These are phyloP conservation scores for Rhagonycha lutea DNA, from an alignment of 2,888 invertebrate genomes.

Conservation along the genomic window DNA sequence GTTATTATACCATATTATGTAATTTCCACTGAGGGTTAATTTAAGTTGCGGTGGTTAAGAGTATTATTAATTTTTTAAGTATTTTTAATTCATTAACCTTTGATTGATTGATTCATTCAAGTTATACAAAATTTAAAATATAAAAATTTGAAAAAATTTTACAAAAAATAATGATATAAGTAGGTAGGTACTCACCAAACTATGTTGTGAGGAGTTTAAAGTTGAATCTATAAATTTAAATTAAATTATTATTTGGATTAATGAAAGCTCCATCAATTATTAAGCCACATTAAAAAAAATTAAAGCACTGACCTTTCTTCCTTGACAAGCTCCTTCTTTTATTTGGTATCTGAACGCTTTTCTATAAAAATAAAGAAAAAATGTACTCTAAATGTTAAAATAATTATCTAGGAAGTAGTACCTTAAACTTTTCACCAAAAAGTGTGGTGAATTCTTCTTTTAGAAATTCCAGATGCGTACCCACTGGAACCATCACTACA, in stretches of 20 bases:
- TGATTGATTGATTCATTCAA: too few species aligned
- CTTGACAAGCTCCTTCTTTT: background rate
- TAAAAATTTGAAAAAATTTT: too few species aligned
- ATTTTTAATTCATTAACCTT: too few species aligned
- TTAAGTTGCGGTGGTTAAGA: too few species aligned
- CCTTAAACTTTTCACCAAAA: background rate
- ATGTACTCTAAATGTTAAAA: background rate
- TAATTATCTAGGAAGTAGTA: background rate
- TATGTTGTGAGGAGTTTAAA: background rate
- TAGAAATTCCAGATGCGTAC: background rate
- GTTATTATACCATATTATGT: too few species aligned
- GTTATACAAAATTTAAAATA: too few species aligned
- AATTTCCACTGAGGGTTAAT: too few species aligned
- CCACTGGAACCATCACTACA: background rate
- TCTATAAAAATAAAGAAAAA: background rate
- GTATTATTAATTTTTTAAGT: too few species aligned
- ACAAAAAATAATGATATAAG: too few species aligned
- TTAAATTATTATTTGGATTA: background rate
- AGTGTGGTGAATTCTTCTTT: background rate
- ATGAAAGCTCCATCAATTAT: too few species aligned
- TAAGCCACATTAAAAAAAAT: background rate
- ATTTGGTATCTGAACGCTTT: background rate
- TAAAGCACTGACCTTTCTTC: background rate
- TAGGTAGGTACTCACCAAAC: background rate
- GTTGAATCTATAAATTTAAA: background rate